A percentile compares a stretch with the other conserved stretches of the same genome.
Conservation (phyloP, 1,140 invertebrate species). For the Dendrolimus kikuchii region DNA sequence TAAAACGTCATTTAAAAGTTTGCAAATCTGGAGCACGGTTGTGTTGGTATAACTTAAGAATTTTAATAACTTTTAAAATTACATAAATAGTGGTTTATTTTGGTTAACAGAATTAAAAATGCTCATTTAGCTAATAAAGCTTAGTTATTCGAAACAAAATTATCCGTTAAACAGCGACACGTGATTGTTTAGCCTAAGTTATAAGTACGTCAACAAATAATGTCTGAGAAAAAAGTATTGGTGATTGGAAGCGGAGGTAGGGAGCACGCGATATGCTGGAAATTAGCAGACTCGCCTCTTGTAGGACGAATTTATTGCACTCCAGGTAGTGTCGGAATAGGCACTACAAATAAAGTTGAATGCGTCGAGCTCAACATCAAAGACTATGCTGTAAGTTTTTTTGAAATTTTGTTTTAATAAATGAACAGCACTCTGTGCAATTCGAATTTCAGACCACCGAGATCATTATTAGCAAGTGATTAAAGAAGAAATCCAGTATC, state of each 20-base stretch:
- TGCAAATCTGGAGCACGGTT: slow-evolving; percentile 22
- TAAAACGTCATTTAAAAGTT: slow-evolving; percentile 49
- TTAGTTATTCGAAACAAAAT: too few relatives aligned
- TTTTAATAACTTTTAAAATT: not conserved
- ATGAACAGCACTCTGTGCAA: not conserved
- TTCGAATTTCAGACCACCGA: not conserved
- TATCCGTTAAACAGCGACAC: slow-evolving; percentile 9
- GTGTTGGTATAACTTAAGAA: slow-evolving; percentile 6
- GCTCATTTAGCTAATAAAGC: too few relatives aligned
- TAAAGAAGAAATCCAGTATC: not conserved
- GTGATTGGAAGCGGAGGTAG: slow-evolving; percentile 95
- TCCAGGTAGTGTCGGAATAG: slow-evolving; percentile 94
- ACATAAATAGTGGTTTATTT: not conserved
- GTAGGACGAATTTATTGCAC: slow-evolving; percentile 85
- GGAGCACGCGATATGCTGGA: slow-evolving; percentile 96
- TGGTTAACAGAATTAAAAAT: not conserved
- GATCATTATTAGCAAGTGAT: not conserved
- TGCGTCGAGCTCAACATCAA: slow-evolving; percentile 78
- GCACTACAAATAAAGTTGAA: slow-evolving; percentile 76
- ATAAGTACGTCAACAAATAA: slow-evolving; percentile 6
- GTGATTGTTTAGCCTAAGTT: slow-evolving; percentile 19
- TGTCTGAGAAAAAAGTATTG: slow-evolving; percentile 76
- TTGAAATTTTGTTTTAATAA: not conserved
- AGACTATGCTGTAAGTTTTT: slow-evolving; percentile 76
- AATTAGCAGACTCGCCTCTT: slow-evolving; percentile 84